Conservation (phyloP, 2,113 vertebrate genomes). For the Alces alces region DNA sequence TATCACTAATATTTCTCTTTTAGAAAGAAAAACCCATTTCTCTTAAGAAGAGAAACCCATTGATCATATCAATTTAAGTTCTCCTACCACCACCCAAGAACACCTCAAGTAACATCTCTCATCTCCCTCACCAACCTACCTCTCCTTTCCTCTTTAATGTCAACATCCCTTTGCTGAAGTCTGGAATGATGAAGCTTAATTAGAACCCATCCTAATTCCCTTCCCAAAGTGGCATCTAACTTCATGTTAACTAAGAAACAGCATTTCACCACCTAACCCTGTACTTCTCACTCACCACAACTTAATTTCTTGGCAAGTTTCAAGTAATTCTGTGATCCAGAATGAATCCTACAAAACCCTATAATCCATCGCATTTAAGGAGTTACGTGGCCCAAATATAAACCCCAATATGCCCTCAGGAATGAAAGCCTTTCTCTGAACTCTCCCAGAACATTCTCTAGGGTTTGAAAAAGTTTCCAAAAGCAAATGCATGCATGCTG, state of each 20-base stretch:
- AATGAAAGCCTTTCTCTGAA: slow-evolving; percentile 5
- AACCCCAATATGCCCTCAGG: neutral
- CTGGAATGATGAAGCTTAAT: neutral
- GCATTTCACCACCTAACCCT: neutral
- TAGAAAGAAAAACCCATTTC: neutral
- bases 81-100: neutral
- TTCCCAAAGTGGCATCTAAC: neutral
- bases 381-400: neutral
- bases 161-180: neutral
- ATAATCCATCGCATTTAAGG: neutral
- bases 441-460: neutral
- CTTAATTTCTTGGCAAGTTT: neutral
- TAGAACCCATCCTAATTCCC: neutral
- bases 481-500: neutral
- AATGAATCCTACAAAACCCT: neutral
- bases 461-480: slow-evolving; percentile 2
- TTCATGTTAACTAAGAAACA: neutral
- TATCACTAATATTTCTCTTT: neutral
- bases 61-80: neutral
- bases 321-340: neutral
- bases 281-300: neutral
- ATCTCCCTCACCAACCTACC: neutral
- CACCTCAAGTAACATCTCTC: neutral
- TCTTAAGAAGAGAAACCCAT: neutral
- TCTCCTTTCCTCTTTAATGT: neutral